phyloP scores from a whole-genome alignment of 2,888 invertebrate genomes.

The Megastigmus dorsalis region DNA sequence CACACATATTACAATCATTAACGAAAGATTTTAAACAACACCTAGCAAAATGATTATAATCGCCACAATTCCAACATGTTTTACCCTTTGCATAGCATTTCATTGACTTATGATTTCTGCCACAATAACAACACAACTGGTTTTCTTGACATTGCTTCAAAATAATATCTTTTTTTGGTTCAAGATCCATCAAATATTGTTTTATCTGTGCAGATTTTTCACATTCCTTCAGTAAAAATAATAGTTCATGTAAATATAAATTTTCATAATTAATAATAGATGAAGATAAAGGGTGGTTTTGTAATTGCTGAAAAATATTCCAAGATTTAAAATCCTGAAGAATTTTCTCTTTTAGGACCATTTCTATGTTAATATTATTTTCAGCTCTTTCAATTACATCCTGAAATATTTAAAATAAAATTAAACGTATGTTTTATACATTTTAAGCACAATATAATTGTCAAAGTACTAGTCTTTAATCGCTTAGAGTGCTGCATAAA shows the following conservation, averaged over 20 bases:
- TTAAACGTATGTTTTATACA: no score
- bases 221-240: conserved; percentile 39
- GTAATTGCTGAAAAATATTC: conserved; percentile 16
- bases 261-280: conserved; percentile 25
- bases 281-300: conserved; percentile 1
- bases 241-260: conserved; percentile 23
- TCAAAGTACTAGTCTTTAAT: neutral
- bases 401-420: no score
- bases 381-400: conserved; percentile 12
- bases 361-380: conserved; percentile 10
- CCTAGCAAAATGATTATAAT: conserved; percentile 23
- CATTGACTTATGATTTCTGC: neutral
- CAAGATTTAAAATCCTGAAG: conserved; percentile 24
- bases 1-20: conserved; percentile 16
- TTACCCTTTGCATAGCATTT: conserved; percentile 16
- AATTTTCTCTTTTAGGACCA: conserved; percentile 37
- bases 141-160: conserved; percentile 21
- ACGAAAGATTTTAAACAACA: conserved; percentile 13
- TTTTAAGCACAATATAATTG: neutral
- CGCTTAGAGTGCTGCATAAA: neutral
- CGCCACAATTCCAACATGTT: conserved; percentile 39
- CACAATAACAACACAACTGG: neutral
- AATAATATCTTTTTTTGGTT: no score
- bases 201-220: conserved; percentile 1
- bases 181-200: no score